Conservation (phyloP, 2,113 vertebrate genomes). For the Fulica atra region DNA sequence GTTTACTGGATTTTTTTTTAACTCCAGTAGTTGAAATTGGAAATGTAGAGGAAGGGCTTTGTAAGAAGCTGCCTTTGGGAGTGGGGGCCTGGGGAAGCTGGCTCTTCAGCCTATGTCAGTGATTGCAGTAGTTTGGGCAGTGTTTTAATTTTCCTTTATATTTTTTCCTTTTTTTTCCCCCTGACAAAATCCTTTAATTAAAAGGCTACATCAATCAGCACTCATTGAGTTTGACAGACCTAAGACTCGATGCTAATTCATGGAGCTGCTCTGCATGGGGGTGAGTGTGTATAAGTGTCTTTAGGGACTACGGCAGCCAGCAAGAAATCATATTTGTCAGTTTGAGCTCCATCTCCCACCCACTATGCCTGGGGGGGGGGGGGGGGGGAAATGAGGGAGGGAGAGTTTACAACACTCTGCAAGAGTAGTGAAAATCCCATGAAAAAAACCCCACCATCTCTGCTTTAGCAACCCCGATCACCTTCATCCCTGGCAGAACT, state of each 20-base stretch:
- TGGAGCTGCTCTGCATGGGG: not conserved
- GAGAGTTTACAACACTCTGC: not conserved
- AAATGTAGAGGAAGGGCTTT: not conserved
- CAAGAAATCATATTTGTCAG: not conserved
- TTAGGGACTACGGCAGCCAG: not conserved
- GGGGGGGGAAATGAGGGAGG: not conserved
- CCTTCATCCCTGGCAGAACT: not conserved
- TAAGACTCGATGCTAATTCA: not conserved
- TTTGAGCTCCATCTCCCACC: not conserved
- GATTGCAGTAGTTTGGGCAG: not conserved
- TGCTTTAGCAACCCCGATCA: not conserved
- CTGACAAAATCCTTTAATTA: constrained; percentile 20
- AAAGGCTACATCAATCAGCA: not conserved
- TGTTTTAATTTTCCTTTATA: not conserved
- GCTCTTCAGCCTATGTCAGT: not conserved
- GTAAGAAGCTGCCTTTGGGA: not conserved
- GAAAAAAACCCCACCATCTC: not conserved
- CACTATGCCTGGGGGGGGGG: not conserved
- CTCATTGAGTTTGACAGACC: constrained; percentile 17
- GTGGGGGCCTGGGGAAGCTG: not conserved
- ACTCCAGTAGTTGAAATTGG: not conserved
- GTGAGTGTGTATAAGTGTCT: not conserved
- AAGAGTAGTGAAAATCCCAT: not conserved
- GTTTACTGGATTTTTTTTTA: not conserved
- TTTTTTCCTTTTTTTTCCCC: not conserved